Evolutionary conservation across 30 jellyfish, hydroid and myxozoan species (phyloP).

Genomic region (Aurelia sp.): DNA sequence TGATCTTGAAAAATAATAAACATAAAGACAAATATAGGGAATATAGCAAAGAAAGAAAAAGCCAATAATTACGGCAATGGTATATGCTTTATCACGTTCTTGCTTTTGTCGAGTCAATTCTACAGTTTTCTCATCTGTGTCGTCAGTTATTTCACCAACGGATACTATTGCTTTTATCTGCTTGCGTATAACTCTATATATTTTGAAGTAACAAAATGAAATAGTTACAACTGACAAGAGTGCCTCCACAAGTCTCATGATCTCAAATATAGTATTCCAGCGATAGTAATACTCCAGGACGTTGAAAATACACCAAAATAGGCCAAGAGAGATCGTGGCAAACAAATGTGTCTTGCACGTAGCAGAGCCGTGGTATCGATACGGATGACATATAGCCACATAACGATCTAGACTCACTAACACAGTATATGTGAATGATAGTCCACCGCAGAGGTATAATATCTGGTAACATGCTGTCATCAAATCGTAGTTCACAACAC

Average conservation of each 20-base stretch:
- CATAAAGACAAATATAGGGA: neutral
- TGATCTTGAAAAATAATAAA: neutral
- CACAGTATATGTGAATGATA: conserved; percentile 7
- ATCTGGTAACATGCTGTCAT: neutral
- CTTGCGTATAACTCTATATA: conserved; percentile 21
- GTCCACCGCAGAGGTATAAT: conserved; percentile 20
- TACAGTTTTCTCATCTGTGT: neutral
- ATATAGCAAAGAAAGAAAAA: conserved; percentile 14
- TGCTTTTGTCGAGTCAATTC: neutral
- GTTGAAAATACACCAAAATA: neutral
- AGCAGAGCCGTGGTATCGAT: conserved; percentile 26
- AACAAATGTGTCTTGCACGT: conserved; percentile 22
- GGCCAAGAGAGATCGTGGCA: neutral
- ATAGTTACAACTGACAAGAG: neutral
- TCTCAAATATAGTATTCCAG: neutral
- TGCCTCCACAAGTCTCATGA: neutral
- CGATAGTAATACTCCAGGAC: neutral
- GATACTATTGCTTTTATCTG: neutral
- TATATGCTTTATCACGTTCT: conserved; percentile 20
- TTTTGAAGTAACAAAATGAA: conserved; percentile 6
- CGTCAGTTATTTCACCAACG: conserved; percentile 11
- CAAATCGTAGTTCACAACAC: neutral
- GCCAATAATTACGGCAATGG: conserved; percentile 13
- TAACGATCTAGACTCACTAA: conserved; percentile 40
- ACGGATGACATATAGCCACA: conserved; percentile 52